phyloP scores from a whole-genome alignment of 2,888 invertebrate genomes.

The Phyto melanocephala region DNA sequence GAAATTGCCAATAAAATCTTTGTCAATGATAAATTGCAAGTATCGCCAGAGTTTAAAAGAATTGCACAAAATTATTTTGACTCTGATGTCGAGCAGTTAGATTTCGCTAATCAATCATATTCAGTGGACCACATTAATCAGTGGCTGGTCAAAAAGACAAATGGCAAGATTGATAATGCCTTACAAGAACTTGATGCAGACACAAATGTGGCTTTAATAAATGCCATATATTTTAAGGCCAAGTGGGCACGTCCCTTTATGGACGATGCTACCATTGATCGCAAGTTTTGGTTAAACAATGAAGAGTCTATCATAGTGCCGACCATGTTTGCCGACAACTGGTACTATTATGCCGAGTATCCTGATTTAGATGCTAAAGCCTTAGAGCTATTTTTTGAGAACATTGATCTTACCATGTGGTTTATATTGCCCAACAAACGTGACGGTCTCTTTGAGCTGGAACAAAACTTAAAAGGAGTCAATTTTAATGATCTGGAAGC shows the following conservation, averaged over 20 bases:
- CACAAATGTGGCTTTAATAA: slow-evolving; percentile 88
- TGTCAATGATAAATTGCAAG: slow-evolving; percentile 80
- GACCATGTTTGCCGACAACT: slow-evolving; percentile 84
- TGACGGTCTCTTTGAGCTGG: slow-evolving; percentile 83
- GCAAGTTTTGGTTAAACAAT: slow-evolving; percentile 84
- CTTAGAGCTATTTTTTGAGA: slow-evolving; percentile 87
- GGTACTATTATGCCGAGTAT: slow-evolving; percentile 80
- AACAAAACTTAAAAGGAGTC: slow-evolving; percentile 82
- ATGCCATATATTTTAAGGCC: slow-evolving; percentile 93
- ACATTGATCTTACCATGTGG: slow-evolving; percentile 86
- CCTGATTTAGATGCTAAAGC: slow-evolving; percentile 81
- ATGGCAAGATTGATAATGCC: slow-evolving; percentile 89
- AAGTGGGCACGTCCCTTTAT: slow-evolving; percentile 87
- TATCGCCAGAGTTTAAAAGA: slow-evolving; percentile 81
- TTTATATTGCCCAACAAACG: slow-evolving; percentile 86
- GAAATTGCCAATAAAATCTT: slow-evolving; percentile 88
- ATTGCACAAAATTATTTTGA: slow-evolving; percentile 83
- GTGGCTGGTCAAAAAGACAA: slow-evolving; percentile 90
- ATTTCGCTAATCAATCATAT: slow-evolving; percentile 81
- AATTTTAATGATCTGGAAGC: slow-evolving; percentile 81
- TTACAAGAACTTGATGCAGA: slow-evolving; percentile 81
- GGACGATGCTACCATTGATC: slow-evolving; percentile 80
- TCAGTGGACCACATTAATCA: slow-evolving; percentile 85
- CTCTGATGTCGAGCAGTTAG: slow-evolving; percentile 83
- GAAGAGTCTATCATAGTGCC: slow-evolving; percentile 81